Base-by-base conservation (phyloP, 2,888 invertebrate genomes). In the Hydraecia micacea region DNA sequence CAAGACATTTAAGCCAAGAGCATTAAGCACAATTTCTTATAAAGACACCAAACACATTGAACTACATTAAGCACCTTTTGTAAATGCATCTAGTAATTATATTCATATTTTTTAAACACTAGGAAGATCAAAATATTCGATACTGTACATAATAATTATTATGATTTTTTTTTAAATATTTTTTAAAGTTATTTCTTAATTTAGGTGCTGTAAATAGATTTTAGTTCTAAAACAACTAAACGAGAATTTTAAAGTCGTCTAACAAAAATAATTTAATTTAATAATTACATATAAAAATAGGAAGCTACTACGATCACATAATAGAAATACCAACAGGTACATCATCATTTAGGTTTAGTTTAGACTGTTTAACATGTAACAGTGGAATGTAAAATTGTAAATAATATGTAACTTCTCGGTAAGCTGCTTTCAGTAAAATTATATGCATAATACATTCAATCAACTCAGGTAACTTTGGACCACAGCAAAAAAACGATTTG, bases 241-340 rank as follows among this genome's bases (percentile, higher is more conserved):
- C 80, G 58, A 83, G 73, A 55, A 83, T 81, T 80, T 77, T 62
- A 84, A 78, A 81, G 62, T 81, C 73, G 79, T 70, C 60, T 86
- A 86, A 87, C 78, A 85, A 89, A 80, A 84, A 85, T 87, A 86
- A 85, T 84, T 86, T 87, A 88, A 79, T 84, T 85, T 85, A 86
- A 77, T 85, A 85, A 76, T 78, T 83, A 84, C 79, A 84, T 86
- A 83, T 79, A 85, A 82, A 86, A 83, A 88, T 86, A 85, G 75
- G 77, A 81, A 89, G 86, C 84, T 84, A 88, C 87, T 86, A 87
- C 55, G 78, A 90, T 90, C 90, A 90, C 88, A 88, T 83, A 77
- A 82, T 79, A 86, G 81, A 85, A 88, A 87, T 88, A 91, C 90
- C 91, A 58, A 77, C 84, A 88, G 87, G 88, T 90, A 88, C 79